Base-by-base conservation (phyloP, 1,140 invertebrate genomes). In the Lepidurus packardi region DNA sequence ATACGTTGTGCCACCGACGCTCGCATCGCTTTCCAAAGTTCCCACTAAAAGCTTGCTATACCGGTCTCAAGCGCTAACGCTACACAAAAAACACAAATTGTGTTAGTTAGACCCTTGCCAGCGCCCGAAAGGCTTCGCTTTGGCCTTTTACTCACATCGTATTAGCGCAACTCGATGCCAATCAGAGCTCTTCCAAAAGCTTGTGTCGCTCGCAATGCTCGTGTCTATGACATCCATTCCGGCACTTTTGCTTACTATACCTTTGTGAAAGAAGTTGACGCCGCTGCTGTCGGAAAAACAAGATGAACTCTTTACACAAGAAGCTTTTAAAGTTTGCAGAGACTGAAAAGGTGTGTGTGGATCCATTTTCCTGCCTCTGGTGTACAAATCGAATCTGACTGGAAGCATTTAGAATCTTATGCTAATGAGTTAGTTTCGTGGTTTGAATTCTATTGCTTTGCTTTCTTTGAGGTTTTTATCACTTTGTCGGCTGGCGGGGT, bases 41-140 rank as follows among this genome's bases (percentile, higher is more conserved):
- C 16, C 53, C 53, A 65, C 53, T 65, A 65, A 65, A 65, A 65
- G 53, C 53, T 65, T 65, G 53, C 53, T 65, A 65, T 65, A 65
- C 53, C 53, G 0, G 53, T 65, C 53, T 65, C 53, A 65, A 13
- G 13, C 16, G 53, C 53, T n/a, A 65, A 65, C 53, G 53, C 21
- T n/a, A 65, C 53, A 65, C 53, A 65, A 65, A 34, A 65, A 65
- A 65, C 53, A 65, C 16, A 65, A 65, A 65, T 65, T 7, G 53
- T 21, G 53, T 65, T 65, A 65, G 13, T 65, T 65, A 65, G 53
- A 65, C 53, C 16, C 53, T 65, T 34, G 21, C 53, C 3, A 65
- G 53, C 53, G 21, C 53, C 53, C 8, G 21, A 65, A 65, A 65
- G 53, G 53, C 21, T 47, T 65, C 53, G 53, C 53, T 65, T 65